These are phyloP conservation scores for Aporrectodea caliginosa DNA, from an alignment of 1,140 invertebrate species.

Conservation along the genomic window DNA sequence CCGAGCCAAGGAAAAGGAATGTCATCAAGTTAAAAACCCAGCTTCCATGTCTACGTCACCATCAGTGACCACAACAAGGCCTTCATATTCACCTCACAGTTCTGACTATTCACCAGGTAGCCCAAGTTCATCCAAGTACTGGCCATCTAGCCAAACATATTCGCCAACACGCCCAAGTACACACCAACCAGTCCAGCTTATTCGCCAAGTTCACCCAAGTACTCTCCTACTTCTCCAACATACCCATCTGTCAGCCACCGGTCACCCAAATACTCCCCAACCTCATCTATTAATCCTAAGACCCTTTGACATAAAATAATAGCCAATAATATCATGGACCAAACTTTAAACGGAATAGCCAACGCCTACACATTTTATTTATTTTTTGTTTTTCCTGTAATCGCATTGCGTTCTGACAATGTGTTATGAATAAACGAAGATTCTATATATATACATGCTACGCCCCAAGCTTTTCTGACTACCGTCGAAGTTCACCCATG, in stretches of 20 bases:
- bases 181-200: conserved; percentile 51
- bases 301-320: too few species aligned
- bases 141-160: conserved; percentile 62
- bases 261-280: conserved; percentile 51
- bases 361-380: too few species aligned
- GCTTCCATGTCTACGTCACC: conserved; percentile 64
- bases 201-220: conserved; percentile 42
- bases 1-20: conserved; percentile 23
- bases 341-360: too few species aligned
- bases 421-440: too few species aligned
- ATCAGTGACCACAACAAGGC: conserved; percentile 61
- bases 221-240: conserved; percentile 38
- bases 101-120: conserved; percentile 57
- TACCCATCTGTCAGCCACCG: conserved; percentile 65
- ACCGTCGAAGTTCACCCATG: conserved; percentile 39
- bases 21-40: conserved; percentile 32
- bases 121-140: conserved; percentile 69
- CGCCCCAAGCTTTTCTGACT: conserved; percentile 44
- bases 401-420: too few species aligned
- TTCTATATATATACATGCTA: too few species aligned
- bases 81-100: conserved; percentile 64
- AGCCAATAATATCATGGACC: too few species aligned
- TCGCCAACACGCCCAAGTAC: conserved; percentile 47
- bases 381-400: too few species aligned
- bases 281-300: too few species aligned